phyloP scores from a whole-genome alignment of 1,140 invertebrate genomes.

The Lasioglossum baleicum region DNA sequence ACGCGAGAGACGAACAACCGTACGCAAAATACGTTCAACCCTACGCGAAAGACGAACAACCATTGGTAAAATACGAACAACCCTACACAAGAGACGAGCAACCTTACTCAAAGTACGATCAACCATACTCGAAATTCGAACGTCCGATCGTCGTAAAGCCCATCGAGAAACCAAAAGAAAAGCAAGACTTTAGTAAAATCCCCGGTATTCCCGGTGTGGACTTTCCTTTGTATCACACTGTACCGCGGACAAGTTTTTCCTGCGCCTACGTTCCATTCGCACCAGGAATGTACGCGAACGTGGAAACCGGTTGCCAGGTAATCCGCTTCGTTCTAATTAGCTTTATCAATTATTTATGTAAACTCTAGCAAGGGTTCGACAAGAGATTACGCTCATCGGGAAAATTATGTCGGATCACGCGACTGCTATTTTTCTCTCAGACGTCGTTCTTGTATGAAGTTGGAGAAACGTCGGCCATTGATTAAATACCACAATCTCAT shows the following conservation, averaged over 20 bases:
- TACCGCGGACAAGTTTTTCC: slow-evolving; percentile 89
- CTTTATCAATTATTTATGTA: slow-evolving; percentile 2
- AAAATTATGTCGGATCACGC: neutral
- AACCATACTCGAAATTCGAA: slow-evolving; percentile 52
- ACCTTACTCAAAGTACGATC: neutral
- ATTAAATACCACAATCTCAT: neutral
- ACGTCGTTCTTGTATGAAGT: neutral
- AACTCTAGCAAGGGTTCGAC: neutral
- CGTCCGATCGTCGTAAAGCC: slow-evolving; percentile 62
- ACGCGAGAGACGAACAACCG: no score
- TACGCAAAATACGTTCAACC: no score
- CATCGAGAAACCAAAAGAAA: slow-evolving; percentile 79
- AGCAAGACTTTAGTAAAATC: slow-evolving; percentile 88
- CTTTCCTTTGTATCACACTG: slow-evolving; percentile 87
- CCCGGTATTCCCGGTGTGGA: slow-evolving; percentile 88
- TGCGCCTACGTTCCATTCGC: slow-evolving; percentile 87
- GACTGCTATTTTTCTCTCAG: neutral
- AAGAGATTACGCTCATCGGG: neutral
- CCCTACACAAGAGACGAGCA: no score
- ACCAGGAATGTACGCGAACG: slow-evolving; percentile 92
- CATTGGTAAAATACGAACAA: no score
- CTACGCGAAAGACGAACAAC: no score
- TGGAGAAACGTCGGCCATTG: neutral
- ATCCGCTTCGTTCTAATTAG: slow-evolving; percentile 5
- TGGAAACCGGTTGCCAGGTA: slow-evolving; percentile 92